Percentiles rank a stretch among this genome's conserved stretches.
Evolutionary conservation across 92 coral and sea anemone genomes (phyloP).

Genomic region (Plumapathes pennacea): DNA sequence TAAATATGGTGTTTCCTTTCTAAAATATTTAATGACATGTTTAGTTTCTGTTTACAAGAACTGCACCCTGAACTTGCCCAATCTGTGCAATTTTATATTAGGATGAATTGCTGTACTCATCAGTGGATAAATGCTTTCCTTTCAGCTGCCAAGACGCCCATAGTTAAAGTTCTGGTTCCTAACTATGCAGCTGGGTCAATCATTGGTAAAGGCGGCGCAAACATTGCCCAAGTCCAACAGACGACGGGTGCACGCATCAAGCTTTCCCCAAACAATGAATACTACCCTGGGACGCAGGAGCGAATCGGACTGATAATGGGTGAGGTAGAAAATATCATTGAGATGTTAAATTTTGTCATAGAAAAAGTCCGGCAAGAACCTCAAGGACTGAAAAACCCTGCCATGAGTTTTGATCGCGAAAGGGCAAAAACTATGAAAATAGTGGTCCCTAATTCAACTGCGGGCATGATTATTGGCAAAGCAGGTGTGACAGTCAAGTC

Average conservation of each 20-base stretch:
- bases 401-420: slow-evolving; percentile 82
- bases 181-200: slow-evolving; percentile 99
- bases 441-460: slow-evolving; percentile 96
- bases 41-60: no score
- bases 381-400: slow-evolving; percentile 75
- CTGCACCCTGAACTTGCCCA: no score
- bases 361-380: slow-evolving; percentile 97
- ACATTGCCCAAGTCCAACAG: slow-evolving; percentile 93
- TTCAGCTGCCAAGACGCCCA: slow-evolving; percentile 91
- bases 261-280: slow-evolving; percentile 93
- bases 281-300: slow-evolving; percentile 97
- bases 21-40: no score
- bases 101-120: no score
- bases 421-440: slow-evolving; percentile 92
- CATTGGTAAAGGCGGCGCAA: slow-evolving; percentile 97
- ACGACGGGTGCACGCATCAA: slow-evolving; percentile 95
- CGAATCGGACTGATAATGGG: slow-evolving; percentile 97
- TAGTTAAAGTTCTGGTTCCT: slow-evolving; percentile 91
- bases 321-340: slow-evolving; percentile 82
- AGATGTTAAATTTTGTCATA: slow-evolving; percentile 88
- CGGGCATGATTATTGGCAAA: slow-evolving; percentile 97
- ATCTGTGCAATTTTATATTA: no score
- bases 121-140: slow-evolving; percentile 5
- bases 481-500: slow-evolving; percentile 89
- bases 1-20: no score